Evolutionary conservation across 2,888 invertebrate species (phyloP).

Genomic region (Stenichneumon culpator): DNA sequence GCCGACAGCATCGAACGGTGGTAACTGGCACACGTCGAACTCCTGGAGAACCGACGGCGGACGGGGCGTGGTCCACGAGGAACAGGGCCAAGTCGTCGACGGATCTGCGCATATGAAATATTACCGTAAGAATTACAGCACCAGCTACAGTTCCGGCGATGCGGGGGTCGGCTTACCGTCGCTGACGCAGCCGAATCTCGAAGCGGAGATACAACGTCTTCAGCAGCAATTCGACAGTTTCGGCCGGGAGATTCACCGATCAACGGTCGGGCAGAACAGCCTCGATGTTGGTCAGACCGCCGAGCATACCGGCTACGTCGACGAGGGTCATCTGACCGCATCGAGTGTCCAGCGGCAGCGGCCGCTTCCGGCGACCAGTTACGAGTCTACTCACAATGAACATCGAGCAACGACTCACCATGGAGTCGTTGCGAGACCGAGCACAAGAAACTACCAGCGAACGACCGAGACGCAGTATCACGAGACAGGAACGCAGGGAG

Average conservation of each 20-base stretch:
- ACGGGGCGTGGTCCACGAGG: constrained; percentile 67
- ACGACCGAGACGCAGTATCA: constrained; percentile 4
- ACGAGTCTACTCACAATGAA: neutral
- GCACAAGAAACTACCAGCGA: constrained; percentile 7
- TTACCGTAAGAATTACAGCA: constrained; percentile 79
- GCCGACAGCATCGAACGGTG: constrained; percentile 35
- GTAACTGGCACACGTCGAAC: constrained; percentile 67
- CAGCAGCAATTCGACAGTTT: constrained; percentile 68
- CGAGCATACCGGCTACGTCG: constrained; percentile 35
- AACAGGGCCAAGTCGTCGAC: constrained; percentile 66
- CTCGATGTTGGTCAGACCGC: neutral
- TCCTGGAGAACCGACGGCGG: constrained; percentile 66
- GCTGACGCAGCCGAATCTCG: constrained; percentile 42
- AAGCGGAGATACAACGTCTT: constrained; percentile 63
- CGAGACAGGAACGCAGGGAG: constrained; percentile 4
- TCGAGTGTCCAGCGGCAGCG: neutral
- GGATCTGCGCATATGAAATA: constrained; percentile 76
- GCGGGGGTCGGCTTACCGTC: constrained; percentile 54
- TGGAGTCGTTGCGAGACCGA: neutral
- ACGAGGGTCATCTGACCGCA: constrained; percentile 4
- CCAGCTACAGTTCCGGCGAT: constrained; percentile 72
- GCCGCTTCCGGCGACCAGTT: neutral
- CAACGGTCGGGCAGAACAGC: constrained; percentile 7
- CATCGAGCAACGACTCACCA: neutral
- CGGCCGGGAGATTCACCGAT: constrained; percentile 63